These are phyloP conservation scores for Regulus satrapa DNA, from an alignment of 2,113 vertebrate species.

Conservation along the genomic window DNA sequence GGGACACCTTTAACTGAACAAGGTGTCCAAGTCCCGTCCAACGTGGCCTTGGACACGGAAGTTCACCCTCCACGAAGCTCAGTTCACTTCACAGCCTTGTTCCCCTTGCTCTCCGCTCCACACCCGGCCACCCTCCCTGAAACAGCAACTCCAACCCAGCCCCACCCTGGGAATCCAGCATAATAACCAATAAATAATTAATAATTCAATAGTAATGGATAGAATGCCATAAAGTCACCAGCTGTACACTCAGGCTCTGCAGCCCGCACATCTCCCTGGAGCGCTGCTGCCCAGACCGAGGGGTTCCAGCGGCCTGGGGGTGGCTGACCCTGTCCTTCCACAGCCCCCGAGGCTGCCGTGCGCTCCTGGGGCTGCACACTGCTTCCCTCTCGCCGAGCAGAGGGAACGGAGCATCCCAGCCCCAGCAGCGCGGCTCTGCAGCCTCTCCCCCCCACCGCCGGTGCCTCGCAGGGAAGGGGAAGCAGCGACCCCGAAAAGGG, in stretches of 20 bases:
- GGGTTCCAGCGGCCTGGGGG: rapidly evolving
- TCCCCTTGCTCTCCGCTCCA: neutral
- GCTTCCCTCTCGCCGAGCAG: rapidly evolving
- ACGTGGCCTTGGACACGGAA: neutral
- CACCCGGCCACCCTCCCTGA: neutral
- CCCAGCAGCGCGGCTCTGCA: rapidly evolving
- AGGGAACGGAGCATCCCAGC: neutral
- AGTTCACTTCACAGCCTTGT: rapidly evolving
- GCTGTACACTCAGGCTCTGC: rapidly evolving
- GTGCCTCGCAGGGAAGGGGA: neutral
- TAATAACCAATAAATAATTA: too few species aligned
- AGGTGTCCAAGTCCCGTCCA: neutral
- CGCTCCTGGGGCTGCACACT: neutral
- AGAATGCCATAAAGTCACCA: neutral
- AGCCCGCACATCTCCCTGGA: neutral
- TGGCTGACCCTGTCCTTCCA: neutral
- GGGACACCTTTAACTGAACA: neutral
- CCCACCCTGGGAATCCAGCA: neutral
- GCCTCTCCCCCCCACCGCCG: neutral
- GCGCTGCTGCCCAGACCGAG: neutral
- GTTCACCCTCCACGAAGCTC: neutral
- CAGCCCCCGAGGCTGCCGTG: rapidly evolving
- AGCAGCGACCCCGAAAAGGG: slow-evolving; percentile 1
- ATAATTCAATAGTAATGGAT: too few species aligned
- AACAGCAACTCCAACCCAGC: neutral